Evolutionary conservation across 1,140 invertebrate species (phyloP).

Genomic region (Chelonus insularis): DNA sequence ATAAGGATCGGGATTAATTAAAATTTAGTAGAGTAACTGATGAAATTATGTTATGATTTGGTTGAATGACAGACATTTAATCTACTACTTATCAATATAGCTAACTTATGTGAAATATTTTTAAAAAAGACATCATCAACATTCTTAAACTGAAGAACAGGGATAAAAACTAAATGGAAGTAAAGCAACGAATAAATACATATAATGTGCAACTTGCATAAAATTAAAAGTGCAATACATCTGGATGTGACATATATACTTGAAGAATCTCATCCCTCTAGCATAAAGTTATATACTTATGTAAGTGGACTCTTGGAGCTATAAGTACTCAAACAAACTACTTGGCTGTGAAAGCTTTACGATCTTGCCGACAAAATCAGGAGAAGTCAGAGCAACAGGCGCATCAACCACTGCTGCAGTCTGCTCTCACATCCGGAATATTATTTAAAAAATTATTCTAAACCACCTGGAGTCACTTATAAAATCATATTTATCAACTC

Average conservation of each 20-base stretch:
- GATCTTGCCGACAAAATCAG: slow-evolving; percentile 6
- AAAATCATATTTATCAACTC: too few species aligned
- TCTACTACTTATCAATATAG: not conserved
- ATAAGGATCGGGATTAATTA: too few species aligned
- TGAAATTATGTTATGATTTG: slow-evolving; percentile 10
- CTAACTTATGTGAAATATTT: too few species aligned
- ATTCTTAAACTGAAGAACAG: too few species aligned
- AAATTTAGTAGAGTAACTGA: not conserved
- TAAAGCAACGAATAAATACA: too few species aligned
- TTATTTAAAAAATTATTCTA: not conserved
- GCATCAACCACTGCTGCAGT: not conserved
- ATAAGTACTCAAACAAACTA: not conserved
- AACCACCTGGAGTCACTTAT: too few species aligned
- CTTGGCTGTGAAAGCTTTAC: slow-evolving; percentile 12
- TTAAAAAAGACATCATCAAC: too few species aligned
- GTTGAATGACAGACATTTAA: slow-evolving; percentile 2
- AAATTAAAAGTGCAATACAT: too few species aligned
- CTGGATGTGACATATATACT: too few species aligned
- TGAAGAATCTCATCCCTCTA: not conserved
- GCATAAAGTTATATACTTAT: slow-evolving; percentile 5
- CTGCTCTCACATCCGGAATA: slow-evolving; percentile 7
- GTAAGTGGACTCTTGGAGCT: not conserved
- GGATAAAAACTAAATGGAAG: too few species aligned
- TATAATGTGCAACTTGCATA: too few species aligned
- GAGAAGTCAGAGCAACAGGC: not conserved